Conservation (phyloP, 2,113 vertebrate species). For the Grantiella picta region DNA sequence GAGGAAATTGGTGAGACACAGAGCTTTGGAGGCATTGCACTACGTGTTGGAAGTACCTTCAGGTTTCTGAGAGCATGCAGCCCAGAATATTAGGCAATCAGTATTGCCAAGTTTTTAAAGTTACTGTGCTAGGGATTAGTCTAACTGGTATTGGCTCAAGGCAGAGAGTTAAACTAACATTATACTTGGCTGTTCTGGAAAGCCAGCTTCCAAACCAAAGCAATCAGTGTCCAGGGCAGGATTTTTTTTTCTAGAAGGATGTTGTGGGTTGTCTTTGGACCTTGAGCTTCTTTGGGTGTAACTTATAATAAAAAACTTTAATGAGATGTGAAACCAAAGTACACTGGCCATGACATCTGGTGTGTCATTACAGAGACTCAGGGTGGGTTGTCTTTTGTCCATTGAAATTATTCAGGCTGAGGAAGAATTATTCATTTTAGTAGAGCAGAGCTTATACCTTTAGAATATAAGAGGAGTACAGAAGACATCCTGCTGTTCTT, state of each 20-base stretch:
- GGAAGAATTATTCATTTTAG: neutral
- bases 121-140: neutral
- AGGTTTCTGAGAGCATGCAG: neutral
- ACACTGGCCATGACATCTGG: neutral
- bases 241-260: neutral
- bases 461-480: neutral
- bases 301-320: neutral
- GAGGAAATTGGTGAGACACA: neutral
- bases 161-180: neutral
- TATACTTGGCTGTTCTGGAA: neutral
- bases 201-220: neutral
- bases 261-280: neutral
- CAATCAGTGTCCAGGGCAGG: neutral
- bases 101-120: neutral
- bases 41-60: neutral
- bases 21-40: neutral
- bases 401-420: neutral
- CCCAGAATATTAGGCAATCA: neutral
- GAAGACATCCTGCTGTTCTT: neutral
- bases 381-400: neutral
- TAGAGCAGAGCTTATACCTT: neutral
- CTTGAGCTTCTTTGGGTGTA: slow-evolving; percentile 28
- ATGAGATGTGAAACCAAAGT: neutral
- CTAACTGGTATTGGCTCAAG: neutral
- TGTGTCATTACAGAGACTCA: neutral